Percentiles rank a stretch among this genome's conserved stretches.
Evolutionary conservation across 2,797 vertebrate genomes (phyloP).

Genomic region (Lutjanus campechanus): DNA sequence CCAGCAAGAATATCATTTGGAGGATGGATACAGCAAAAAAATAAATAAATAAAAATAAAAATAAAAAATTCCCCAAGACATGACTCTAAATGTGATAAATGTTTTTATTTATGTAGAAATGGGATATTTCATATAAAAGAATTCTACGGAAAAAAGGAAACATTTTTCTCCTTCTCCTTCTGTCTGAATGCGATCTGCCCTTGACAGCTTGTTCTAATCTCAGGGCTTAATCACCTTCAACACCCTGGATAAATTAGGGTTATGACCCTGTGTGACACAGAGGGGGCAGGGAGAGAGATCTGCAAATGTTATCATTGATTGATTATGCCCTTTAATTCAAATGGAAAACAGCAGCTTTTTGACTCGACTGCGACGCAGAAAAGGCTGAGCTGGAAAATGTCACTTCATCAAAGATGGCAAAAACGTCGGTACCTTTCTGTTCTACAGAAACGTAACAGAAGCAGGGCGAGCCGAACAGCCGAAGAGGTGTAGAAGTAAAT

Average conservation of each 20-base stretch:
- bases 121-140: not conserved
- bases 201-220: slow-evolving; percentile 86
- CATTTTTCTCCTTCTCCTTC: slow-evolving; percentile 38
- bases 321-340: slow-evolving; percentile 84
- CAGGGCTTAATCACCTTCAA: slow-evolving; percentile 86
- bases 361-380: slow-evolving; percentile 24
- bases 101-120: not conserved
- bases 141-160: not conserved
- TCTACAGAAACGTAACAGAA: not conserved
- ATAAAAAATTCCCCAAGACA: no score
- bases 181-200: slow-evolving; percentile 84
- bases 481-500: slow-evolving; percentile 41
- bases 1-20: not conserved
- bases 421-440: not conserved
- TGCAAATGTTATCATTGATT: slow-evolving; percentile 92
- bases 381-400: slow-evolving; percentile 48
- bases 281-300: slow-evolving; percentile 77
- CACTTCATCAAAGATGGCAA: slow-evolving; percentile 17
- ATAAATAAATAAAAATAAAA: no score
- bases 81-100: not conserved
- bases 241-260: slow-evolving; percentile 90
- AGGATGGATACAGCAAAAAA: slow-evolving; percentile 4
- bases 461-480: rapidly evolving
- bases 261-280: slow-evolving; percentile 85
- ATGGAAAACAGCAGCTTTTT: slow-evolving; percentile 79